Evolutionary conservation across 2,113 vertebrate species (phyloP).

Genomic region (Anthoscopus minutus): DNA sequence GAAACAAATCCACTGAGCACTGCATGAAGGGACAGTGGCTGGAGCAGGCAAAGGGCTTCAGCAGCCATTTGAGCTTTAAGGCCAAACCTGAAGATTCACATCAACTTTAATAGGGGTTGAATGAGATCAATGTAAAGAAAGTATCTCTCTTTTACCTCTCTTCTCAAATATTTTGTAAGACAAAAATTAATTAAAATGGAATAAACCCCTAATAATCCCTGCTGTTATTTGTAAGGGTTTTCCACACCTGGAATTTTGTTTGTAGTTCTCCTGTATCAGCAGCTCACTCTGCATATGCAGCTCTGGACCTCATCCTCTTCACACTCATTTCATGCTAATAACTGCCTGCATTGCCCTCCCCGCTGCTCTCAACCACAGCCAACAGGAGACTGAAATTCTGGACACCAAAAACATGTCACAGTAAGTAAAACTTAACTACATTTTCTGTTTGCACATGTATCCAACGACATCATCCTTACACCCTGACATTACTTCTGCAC

Average conservation of each 20-base stretch:
- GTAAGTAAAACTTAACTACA: neutral
- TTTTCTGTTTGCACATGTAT: neutral
- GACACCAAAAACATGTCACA: neutral
- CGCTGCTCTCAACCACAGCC: neutral
- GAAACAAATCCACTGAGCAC: neutral
- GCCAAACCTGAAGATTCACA: neutral
- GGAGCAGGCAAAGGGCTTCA: neutral
- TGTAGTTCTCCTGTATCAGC: neutral
- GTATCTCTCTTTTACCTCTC: neutral
- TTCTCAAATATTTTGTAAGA: neutral
- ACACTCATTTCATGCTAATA: no score
- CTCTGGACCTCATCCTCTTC: neutral
- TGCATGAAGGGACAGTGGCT: neutral
- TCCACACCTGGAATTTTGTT: neutral
- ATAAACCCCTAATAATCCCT: neutral
- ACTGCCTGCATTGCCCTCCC: neutral
- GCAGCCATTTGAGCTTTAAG: neutral
- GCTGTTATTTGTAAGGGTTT: neutral
- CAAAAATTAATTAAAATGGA: neutral
- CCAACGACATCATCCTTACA: neutral
- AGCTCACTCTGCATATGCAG: neutral
- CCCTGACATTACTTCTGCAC: neutral
- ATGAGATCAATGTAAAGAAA: neutral
- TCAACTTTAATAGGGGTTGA: neutral
- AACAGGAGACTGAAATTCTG: accelerated